These are phyloP conservation scores for Dynastes tityus DNA, from an alignment of 2,888 invertebrate genomes.

Conservation along the genomic window DNA sequence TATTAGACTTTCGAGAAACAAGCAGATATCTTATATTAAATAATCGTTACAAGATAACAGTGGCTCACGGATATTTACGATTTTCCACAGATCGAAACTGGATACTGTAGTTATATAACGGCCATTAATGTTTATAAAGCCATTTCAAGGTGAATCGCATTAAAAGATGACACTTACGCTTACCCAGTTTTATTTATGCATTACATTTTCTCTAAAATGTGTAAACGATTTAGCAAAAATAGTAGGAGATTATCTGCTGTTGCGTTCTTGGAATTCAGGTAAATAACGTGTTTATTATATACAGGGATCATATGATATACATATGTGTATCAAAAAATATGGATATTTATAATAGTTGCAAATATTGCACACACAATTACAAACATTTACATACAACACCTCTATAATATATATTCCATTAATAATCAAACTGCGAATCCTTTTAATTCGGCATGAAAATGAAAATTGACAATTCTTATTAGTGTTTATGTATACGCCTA, in stretches of 20 bases:
- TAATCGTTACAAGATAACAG: conserved; percentile 45
- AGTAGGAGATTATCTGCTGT: not conserved
- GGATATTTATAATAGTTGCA: too few relatives aligned
- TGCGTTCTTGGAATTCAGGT: not conserved
- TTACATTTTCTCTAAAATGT: conserved; percentile 32
- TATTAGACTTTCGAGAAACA: conserved; percentile 46
- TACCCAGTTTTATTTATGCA: conserved; percentile 42
- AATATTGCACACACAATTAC: too few relatives aligned
- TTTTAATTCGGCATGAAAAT: too few relatives aligned
- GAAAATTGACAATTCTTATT: too few relatives aligned
- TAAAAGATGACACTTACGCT: conserved; percentile 52
- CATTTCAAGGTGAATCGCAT: conserved; percentile 52
- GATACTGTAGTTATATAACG: conserved; percentile 44
- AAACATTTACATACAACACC: too few relatives aligned
- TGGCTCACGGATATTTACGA: conserved; percentile 43
- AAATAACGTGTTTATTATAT: not conserved
- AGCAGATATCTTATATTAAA: conserved; percentile 46
- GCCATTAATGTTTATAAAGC: conserved; percentile 44
- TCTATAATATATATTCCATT: too few relatives aligned
- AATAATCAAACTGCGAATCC: too few relatives aligned
- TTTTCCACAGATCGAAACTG: conserved; percentile 38
- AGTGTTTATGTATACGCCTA: too few relatives aligned
- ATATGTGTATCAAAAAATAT: too few relatives aligned
- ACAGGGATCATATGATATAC: not conserved
- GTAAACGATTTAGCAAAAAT: conserved; percentile 17